A percentile compares a stretch with the other conserved stretches of the same genome.
phyloP scores from a whole-genome alignment of 1,140 invertebrate genomes.

The Cyclina sinensis region DNA sequence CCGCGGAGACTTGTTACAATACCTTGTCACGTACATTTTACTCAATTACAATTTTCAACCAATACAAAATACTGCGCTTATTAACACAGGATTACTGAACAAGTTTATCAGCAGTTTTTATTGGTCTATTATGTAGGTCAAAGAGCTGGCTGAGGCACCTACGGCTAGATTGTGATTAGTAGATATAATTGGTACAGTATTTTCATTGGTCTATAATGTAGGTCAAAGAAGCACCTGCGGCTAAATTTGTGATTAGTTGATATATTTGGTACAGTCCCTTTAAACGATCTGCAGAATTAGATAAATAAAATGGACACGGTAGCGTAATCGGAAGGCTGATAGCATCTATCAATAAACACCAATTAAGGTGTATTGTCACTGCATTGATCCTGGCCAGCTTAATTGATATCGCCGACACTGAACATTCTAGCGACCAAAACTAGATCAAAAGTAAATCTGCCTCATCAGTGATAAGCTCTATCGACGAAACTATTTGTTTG shows the following conservation, averaged over 20 bases:
- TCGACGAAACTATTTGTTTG: not conserved
- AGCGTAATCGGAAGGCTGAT: not conserved
- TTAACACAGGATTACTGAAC: too few species aligned
- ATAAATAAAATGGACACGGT: conserved; percentile 1
- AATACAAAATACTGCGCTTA: too few species aligned
- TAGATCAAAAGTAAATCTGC: not conserved
- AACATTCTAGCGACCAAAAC: not conserved
- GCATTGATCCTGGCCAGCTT: not conserved
- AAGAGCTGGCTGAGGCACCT: too few species aligned
- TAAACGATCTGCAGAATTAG: conserved; percentile 10
- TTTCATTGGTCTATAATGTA: too few species aligned
- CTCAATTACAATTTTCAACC: too few species aligned
- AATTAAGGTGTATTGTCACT: not conserved
- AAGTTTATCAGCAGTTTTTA: too few species aligned
- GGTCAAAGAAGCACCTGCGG: too few species aligned
- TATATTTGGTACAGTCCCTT: not conserved
- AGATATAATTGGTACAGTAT: too few species aligned
- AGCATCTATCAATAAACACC: conserved; percentile 26
- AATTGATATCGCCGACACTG: conserved; percentile 15
- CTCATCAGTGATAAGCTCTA: not conserved
- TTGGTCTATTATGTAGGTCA: too few species aligned
- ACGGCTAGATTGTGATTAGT: too few species aligned
- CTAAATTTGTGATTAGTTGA: not conserved
- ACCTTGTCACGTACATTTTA: too few species aligned
- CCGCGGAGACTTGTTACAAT: too few species aligned